Base-by-base conservation (phyloP, 2,888 invertebrate species). In the Aelia acuminata region DNA sequence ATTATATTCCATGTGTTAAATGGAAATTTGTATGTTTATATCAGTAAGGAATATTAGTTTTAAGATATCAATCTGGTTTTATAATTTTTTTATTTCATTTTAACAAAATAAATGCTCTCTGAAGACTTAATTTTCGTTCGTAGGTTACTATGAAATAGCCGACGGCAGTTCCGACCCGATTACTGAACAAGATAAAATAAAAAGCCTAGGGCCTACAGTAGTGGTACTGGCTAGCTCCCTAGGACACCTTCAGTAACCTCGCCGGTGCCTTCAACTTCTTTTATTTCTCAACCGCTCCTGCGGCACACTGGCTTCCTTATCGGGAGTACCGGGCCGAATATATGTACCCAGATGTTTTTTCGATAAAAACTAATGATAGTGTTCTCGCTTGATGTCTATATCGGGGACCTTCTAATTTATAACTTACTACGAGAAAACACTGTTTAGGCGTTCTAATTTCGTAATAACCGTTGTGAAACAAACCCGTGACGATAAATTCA, bases 281-380 rank as follows among this genome's bases (percentile, higher is more conserved):
- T 70, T 70, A 70, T 70, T 70, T 70, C 35, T 35, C 13, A 70
- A 70, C 31, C 35, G 35, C 35, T 7, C 10, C 63, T 35, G 35
- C 20, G 63, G 63, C 63, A 70, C 63, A 70, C 63, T n/a, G n/a
- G 63, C 63, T 70, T 35, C 63, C 63, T 70, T 70, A 70, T 70
- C 63, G 10, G 63, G 63, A 2, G 31, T 18, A 18, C 35, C 31
- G 63, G 63, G 31, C 31, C 13, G 35, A 70, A 70, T 70, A 70
- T 70, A 70, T 70, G 63, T 70, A 70, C 31, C 18, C 31, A 70
- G 63, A 70, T 70, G 63, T 70, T 70, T 70, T n/a, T 70, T 70
- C 31, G 63, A 70, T 70, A 70, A 20, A 18, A 8, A 70, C 63
- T 70, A 70, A 70, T 70, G 7, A 70, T 70, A 70, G 63, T 70